phyloP scores from a whole-genome alignment of 2,113 vertebrate species.

The Clarias batrachus region DNA sequence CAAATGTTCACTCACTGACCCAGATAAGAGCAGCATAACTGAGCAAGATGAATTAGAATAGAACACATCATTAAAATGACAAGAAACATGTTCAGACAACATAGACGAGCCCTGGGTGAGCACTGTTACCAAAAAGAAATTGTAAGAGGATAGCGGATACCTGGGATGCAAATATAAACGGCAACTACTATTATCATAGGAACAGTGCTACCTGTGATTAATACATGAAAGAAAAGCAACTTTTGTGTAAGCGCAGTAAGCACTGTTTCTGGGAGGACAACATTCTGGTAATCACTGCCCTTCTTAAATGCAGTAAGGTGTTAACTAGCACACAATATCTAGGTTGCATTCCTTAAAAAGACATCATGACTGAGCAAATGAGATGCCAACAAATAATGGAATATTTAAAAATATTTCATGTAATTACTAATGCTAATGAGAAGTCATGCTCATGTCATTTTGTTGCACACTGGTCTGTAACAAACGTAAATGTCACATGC shows the following conservation, averaged over 20 bases:
- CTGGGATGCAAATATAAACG: slow-evolving; percentile 41
- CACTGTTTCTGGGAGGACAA: not conserved
- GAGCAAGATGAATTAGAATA: slow-evolving; percentile 52
- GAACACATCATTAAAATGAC: slow-evolving; percentile 54
- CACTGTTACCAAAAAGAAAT: slow-evolving; percentile 48
- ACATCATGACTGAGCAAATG: slow-evolving; percentile 21
- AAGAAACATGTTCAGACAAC: slow-evolving; percentile 53
- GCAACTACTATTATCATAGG: not conserved
- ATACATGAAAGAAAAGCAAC: not conserved
- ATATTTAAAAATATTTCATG: not conserved
- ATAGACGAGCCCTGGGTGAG: slow-evolving; percentile 47
- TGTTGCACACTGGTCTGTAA: slow-evolving; percentile 33
- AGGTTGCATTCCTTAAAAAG: not conserved
- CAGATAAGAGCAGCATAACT: slow-evolving; percentile 54
- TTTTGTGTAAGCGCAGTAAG: not conserved
- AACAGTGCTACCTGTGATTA: not conserved
- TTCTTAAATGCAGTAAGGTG: not conserved
- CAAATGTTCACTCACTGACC: slow-evolving; percentile 51
- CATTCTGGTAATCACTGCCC: not conserved
- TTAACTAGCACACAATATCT: not conserved
- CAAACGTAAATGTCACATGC: slow-evolving; percentile 64
- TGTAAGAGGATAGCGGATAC: slow-evolving; percentile 38
- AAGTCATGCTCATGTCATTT: slow-evolving; percentile 32
- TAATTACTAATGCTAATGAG: slow-evolving; percentile 29
- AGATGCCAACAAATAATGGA: slow-evolving; percentile 12